Conservation (phyloP, 2,797 vertebrate species). For the Columba guinea region DNA sequence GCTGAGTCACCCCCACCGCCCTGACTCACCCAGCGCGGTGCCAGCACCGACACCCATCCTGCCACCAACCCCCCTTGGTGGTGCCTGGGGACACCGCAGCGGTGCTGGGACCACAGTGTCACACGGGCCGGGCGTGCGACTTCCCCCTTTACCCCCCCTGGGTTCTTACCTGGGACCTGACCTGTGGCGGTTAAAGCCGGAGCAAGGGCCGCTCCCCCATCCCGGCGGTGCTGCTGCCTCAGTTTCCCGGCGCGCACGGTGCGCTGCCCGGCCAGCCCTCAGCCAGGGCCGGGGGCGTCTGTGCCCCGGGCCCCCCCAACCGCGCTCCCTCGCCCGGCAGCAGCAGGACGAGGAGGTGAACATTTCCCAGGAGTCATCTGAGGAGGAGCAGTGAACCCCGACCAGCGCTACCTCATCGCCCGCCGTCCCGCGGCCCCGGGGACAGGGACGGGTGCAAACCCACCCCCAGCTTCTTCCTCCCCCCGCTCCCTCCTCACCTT, state of each 20-base stretch:
- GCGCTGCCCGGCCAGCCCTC: neutral
- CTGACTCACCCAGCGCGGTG: neutral
- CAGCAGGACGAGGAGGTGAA: constrained; percentile 91
- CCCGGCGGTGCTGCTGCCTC: neutral
- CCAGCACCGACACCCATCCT: neutral
- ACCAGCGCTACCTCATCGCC: constrained; percentile 87
- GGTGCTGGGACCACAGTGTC: rapidly evolving
- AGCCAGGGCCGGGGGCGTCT: rapidly evolving
- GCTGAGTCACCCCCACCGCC: constrained; percentile 62
- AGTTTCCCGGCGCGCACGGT: neutral
- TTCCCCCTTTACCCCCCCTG: rapidly evolving
- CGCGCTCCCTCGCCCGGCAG: neutral
- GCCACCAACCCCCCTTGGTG: neutral
- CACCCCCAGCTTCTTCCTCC: neutral
- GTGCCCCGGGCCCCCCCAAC: neutral
- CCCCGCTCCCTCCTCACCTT: constrained; percentile 33
- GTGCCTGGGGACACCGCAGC: rapidly evolving
- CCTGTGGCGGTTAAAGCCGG: rapidly evolving
- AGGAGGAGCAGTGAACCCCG: constrained; percentile 89
- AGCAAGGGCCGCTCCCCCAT: neutral
- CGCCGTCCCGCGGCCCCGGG: constrained; percentile 75
- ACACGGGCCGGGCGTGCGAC: rapidly evolving
- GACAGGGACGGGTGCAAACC: constrained; percentile 41
- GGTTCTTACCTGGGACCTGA: neutral
- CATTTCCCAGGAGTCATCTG: constrained; percentile 92